phyloP scores from a whole-genome alignment of 2,113 vertebrate species.

The Solea solea region DNA sequence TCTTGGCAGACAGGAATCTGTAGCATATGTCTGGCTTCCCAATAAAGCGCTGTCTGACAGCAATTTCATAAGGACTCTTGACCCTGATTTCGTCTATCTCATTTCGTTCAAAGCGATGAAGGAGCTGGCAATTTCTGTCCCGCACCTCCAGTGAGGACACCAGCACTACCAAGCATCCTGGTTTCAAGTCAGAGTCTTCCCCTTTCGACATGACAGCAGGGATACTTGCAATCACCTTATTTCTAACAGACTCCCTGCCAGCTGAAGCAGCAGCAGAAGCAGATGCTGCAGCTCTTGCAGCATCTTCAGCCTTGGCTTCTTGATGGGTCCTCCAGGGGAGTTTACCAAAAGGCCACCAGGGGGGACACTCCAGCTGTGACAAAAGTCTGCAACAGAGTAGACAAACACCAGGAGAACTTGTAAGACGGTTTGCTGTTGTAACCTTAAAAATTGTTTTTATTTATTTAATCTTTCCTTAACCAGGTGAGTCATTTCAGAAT shows the following conservation, averaged over 20 bases:
- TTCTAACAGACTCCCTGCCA: conserved; percentile 52
- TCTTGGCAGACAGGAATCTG: conserved; percentile 87
- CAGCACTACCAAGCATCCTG: conserved; percentile 84
- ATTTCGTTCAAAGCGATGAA: conserved; percentile 86
- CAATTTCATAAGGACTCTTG: conserved; percentile 88
- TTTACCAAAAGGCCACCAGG: conserved; percentile 95
- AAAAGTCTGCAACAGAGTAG: conserved; percentile 81
- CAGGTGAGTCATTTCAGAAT: no score
- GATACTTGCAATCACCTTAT: conserved; percentile 81
- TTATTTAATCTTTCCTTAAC: no score
- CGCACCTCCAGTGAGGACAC: conserved; percentile 87
- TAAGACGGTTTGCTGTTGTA: neutral
- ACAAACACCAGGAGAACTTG: conserved; percentile 1
- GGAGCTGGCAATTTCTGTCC: conserved; percentile 77
- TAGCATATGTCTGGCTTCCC: conserved; percentile 88
- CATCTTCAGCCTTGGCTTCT: conserved; percentile 77
- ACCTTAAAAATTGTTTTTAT: no score
- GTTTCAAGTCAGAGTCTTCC: conserved; percentile 79
- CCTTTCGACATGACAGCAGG: conserved; percentile 86
- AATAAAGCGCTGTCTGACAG: conserved; percentile 89
- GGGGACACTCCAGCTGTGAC: conserved; percentile 89
- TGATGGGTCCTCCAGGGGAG: conserved; percentile 83
- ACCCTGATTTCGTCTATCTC: conserved; percentile 91
- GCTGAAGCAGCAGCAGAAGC: conserved; percentile 28
- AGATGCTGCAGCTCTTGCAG: conserved; percentile 47